Conservation (phyloP, 2,797 vertebrate species). For the Chiroxiphia lanceolata region DNA sequence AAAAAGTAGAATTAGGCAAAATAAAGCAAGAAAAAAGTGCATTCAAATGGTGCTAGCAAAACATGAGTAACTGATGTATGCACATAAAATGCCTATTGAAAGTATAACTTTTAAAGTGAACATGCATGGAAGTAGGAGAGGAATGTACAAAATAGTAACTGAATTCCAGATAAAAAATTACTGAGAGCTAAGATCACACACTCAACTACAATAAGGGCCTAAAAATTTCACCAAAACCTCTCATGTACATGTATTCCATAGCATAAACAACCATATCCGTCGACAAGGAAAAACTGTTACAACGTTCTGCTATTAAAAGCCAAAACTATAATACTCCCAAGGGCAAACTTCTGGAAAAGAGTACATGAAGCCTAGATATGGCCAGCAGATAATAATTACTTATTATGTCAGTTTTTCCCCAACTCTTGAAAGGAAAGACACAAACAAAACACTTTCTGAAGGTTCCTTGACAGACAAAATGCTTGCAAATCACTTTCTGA, state of each 20-base stretch:
- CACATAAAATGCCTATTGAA: background rate
- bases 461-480: conserved; percentile 44
- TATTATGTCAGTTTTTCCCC: background rate
- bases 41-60: background rate
- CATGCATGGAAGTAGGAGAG: background rate
- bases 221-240: background rate
- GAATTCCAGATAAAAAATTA: background rate
- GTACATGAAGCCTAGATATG: background rate
- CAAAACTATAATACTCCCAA: background rate
- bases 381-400: conserved; percentile 16
- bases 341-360: background rate
- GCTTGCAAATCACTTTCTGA: conserved; percentile 33
- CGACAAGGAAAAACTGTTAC: background rate
- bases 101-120: background rate
- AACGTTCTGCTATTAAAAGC: background rate
- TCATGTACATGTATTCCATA: background rate
- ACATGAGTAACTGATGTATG: background rate
- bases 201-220: background rate
- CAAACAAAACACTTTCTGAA: conserved; percentile 49
- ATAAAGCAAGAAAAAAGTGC: background rate
- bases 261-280: background rate
- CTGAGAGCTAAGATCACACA: background rate
- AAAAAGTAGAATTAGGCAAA: background rate
- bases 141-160: background rate
- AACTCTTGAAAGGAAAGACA: conserved; percentile 20